phyloP scores from a whole-genome alignment of 2,797 vertebrate species.

The Streptopelia turtur region DNA sequence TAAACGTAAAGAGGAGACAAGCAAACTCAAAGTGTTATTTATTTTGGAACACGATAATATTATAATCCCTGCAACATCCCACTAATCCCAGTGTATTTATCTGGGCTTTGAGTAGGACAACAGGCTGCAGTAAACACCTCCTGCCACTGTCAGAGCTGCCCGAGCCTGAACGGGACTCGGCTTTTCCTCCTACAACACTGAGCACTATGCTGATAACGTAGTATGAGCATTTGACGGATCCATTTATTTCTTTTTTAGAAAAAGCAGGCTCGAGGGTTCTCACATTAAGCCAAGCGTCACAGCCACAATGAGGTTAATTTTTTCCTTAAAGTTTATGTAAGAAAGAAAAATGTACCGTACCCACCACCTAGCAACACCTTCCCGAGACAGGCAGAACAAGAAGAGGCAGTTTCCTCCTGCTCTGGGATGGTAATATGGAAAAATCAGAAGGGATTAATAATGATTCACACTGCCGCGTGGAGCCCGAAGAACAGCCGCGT shows the following conservation, averaged over 20 bases:
- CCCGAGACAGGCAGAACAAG: background rate
- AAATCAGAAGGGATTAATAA: background rate
- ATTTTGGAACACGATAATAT: background rate
- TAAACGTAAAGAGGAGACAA: background rate
- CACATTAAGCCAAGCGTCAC: background rate
- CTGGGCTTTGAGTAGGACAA: background rate
- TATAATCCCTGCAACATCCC: background rate
- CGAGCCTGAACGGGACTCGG: background rate
- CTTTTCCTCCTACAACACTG: background rate
- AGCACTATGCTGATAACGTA: background rate
- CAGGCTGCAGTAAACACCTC: background rate
- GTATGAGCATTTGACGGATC: background rate
- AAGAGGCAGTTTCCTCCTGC: background rate
- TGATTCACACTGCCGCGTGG: rapidly evolving
- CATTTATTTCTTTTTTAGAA: background rate
- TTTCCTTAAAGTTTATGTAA: background rate
- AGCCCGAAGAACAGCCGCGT: no score
- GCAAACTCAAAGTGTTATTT: background rate
- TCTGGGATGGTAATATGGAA: background rate
- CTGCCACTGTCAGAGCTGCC: background rate
- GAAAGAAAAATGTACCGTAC: background rate
- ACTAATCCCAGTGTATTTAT: background rate
- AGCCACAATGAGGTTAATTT: background rate
- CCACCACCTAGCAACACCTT: background rate
- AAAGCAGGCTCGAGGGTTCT: background rate